phyloP scores from a whole-genome alignment of 1,140 invertebrate species.

The Capitella teleta region DNA sequence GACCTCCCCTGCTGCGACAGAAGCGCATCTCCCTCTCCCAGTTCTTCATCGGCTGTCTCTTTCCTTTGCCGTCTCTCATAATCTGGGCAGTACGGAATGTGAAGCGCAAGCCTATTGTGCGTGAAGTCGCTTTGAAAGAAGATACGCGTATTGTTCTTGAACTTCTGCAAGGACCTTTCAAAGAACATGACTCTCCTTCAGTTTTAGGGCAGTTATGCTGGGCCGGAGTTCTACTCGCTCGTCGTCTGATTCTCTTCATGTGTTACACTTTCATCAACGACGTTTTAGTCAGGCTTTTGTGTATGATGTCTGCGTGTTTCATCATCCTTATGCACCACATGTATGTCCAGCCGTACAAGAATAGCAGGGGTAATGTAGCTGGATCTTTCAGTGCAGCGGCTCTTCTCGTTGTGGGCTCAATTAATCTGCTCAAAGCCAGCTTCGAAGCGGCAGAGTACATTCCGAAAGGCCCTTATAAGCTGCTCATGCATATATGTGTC shows the following conservation, averaged over 20 bases:
- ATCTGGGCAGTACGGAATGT: not conserved
- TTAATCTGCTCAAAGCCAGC: conserved; percentile 2
- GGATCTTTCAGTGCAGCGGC: not conserved
- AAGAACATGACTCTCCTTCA: not conserved
- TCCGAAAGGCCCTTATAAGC: conserved; percentile 1
- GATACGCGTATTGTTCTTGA: not conserved
- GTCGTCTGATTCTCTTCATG: conserved; percentile 1
- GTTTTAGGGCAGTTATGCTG: not conserved
- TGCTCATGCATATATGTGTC: conserved; percentile 1
- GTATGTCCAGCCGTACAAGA: conserved; percentile 4
- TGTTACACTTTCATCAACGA: conserved; percentile 3
- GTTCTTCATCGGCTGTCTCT: conserved; percentile 2
- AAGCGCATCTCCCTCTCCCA: not conserved
- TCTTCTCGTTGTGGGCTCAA: not conserved
- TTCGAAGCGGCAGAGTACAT: conserved; percentile 9
- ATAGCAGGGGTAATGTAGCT: not conserved
- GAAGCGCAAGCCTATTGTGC: not conserved
- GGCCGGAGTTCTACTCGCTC: conserved; percentile 2
- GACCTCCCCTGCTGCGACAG: not conserved
- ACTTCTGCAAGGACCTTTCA: conserved; percentile 4
- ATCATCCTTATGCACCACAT: conserved; percentile 6
- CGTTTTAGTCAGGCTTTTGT: not conserved
- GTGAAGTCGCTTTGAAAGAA: not conserved
- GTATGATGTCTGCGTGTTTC: conserved; percentile 1
- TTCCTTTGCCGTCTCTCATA: conserved; percentile 1